Evolutionary conservation across 2,888 invertebrate species (phyloP), one percentile per base, ranked within the genome.

Genomic region (Hirtodrosophila trivittata): DNA sequence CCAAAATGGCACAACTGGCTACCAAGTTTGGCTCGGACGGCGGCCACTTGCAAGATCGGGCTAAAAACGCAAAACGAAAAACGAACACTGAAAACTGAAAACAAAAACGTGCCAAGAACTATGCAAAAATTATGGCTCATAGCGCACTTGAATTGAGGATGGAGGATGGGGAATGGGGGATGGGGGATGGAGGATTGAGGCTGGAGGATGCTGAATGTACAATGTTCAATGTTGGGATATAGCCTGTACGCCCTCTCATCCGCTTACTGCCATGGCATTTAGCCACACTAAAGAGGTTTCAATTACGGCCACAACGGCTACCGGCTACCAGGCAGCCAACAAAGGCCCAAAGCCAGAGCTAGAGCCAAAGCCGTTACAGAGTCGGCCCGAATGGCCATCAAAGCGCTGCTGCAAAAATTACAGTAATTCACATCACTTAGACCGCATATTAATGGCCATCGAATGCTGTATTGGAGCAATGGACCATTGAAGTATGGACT

Each of bases 361-460:
- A 62, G 38, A 38, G 25, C 32, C 42, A 33, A 46, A 73, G 50
- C 54, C 60, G 49, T 72, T 55, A 49, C 56, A 28, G 37, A 37
- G 72, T 49, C 50, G 58, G 41, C 45, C 72, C 43, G 55, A 49
- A 49, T 49, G 59, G 69, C 71, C 77, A 86, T 78, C 87, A 85
- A 83, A 81, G 75, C 59, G 58, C 69, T 71, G 75, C 66, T 58
- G 66, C 70, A 64, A 70, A 88, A 88, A 88, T 88, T 87, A 89
- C 89, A 66, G 89, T 88, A 89, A 89, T 89, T 89, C 87, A 81
- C 88, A 81, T 80, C 87, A 86, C 88, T 89, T 88, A 84, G 86
- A 88, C 86, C 82, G 87, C 76, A 87, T 88, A 88, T 88, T 88
- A 87, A 86, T 86, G 86, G 76, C 70, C 74, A 77, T 76, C 67